Conservation (phyloP, 2,113 vertebrate species). For the Leptocoma aspasia region DNA sequence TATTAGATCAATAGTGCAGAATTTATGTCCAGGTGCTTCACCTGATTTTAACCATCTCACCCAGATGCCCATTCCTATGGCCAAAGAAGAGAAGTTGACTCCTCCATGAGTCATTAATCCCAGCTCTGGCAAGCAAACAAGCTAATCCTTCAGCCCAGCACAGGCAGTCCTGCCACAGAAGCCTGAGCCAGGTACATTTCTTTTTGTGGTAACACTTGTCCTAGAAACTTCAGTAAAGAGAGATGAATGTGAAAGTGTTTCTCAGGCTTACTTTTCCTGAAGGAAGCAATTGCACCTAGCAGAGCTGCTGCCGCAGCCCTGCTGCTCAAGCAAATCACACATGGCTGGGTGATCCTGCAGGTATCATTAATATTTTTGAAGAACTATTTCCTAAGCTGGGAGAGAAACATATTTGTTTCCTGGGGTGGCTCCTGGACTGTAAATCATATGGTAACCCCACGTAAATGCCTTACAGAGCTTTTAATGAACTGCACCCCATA, state of each 20-base stretch:
- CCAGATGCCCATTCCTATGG: not conserved
- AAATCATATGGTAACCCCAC: constrained; percentile 22
- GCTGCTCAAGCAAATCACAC: not conserved
- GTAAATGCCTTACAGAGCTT: constrained; percentile 42
- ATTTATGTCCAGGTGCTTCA: not conserved
- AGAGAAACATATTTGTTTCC: not conserved
- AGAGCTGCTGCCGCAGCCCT: not conserved
- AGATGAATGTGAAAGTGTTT: not conserved
- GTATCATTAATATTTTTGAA: not conserved
- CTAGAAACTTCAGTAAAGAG: not conserved
- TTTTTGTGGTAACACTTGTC: not conserved
- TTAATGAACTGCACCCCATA: constrained; percentile 63
- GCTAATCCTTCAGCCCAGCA: not conserved
- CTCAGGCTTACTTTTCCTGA: not conserved
- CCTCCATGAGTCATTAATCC: not conserved
- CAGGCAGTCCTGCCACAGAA: not conserved
- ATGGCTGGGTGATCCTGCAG: not conserved
- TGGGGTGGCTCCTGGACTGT: not conserved
- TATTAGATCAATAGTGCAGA: not conserved
- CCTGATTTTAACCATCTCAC: not conserved
- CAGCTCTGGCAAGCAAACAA: rapidly evolving
- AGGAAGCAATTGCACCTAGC: not conserved
- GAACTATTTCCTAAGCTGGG: not conserved
- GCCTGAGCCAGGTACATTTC: not conserved
- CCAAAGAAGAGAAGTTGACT: not conserved